Evolutionary conservation across 2,113 vertebrate species (phyloP), one percentile per base, ranked within the genome.

Genomic region (Meles meles): DNA sequence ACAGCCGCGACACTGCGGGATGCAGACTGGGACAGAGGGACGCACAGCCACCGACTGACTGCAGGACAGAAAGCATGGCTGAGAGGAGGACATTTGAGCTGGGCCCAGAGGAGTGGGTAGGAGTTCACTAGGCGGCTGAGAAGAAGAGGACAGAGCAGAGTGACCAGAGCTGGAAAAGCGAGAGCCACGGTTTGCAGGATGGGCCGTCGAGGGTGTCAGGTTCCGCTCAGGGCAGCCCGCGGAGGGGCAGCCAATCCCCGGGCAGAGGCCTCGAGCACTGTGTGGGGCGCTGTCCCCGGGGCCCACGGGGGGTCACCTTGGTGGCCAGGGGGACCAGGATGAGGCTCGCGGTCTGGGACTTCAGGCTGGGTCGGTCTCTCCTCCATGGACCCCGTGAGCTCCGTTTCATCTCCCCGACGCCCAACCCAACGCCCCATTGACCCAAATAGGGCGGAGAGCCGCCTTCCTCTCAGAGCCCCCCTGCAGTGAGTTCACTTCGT

Each of bases 371-470:
- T 52, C 1, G 5, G 34, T 17, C 21, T 72, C n/a, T n/a, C 15
- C 34, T 67, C 88, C 12, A 29, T 7, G 5, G 21, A 77, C 27
- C 20, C 52, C 29, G 37, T 90, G n/a, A 65, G 57, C 27, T 31
- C 86, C 27, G 57, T n/a, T 25, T n/a, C 47, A 59, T 31, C 72
- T 39, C 49, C 31, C 42, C 3, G 12, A 13, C 8, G 20, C 52
- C 18, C 15, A 17, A 57, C 69, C 52, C 42, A 25, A 39, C 4
- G 4, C 77, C 79, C 17, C 8, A 17, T 47, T 20, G 72, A 25
- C 39, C 2, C 23, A 27, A 17, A 9, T 15, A 27, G 3, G 2
- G 15, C 6, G 1, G 14, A 9, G 25, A 17, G 13, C 13, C 1
- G 14, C 15, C 37, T 74, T 74, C 29, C 21, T 17, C 72, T n/a